Evolutionary conservation across 2,888 invertebrate genomes (phyloP), one percentile per base, ranked within the genome.

Genomic region (Drosophila subsilvestris): DNA sequence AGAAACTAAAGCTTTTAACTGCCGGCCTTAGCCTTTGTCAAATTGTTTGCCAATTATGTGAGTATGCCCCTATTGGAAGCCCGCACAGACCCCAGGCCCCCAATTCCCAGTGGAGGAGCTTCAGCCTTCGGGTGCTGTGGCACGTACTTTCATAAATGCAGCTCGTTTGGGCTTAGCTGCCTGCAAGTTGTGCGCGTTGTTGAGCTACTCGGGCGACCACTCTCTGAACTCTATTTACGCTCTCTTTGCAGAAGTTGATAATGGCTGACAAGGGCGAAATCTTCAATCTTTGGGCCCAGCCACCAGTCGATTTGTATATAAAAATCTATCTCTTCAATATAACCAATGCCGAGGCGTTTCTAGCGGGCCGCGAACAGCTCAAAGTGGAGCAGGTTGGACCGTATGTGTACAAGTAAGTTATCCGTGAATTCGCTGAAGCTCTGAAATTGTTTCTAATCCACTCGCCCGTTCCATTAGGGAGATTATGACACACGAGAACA

Each of bases 251-350:
- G 96, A 97, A 97, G 95, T 93, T 95, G 0, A 90, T 93, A 0
- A 94, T 97, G 75, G 92, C 93, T 53, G 95, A 96, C 44, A 96
- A 95, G 0, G 96, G 97, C 0, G 97, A 97, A 91, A 96, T 97
- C 55, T 97, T 96, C 90, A 95, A 96, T 80, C 93, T 97, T 89
- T 97, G 97, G 97, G 93, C 95, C 58, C 94, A 94, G 69, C 97
- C 97, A 0, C 95, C 96, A 14, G 96, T 97, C 14, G 95, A 96
- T 72, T 93, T 97, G 0, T 96, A 95, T 89, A 93, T 96, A 25
- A 94, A 95, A 85, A 95, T 97, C 0, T 97, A 94, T 88, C 93
- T 97, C 2, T 97, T 96, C 92, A 97, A 97, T 89, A 93, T 97
- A 3, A 97, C 97, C 9, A 97, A 97, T 87, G 94, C 94, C 12